Percentiles rank a stretch among this genome's conserved stretches.
Conservation (phyloP, 2,797 vertebrate species). For the Peromyscus nudipes region DNA sequence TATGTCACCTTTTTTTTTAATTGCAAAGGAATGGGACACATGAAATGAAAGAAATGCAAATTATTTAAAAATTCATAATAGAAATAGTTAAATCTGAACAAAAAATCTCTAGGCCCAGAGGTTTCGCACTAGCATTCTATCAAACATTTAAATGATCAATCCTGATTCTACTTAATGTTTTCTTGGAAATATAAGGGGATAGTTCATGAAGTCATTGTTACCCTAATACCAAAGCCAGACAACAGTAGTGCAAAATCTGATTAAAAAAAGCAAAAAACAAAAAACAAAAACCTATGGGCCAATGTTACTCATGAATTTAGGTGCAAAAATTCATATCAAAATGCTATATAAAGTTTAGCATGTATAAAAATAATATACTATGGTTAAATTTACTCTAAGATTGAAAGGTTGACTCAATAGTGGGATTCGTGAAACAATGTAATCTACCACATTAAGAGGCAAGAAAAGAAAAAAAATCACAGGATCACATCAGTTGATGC, state of each 20-base stretch:
- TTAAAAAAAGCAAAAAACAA: no score
- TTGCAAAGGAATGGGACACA: background rate
- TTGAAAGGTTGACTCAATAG: background rate
- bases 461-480: background rate
- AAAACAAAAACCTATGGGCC: background rate
- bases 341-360: background rate
- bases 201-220: background rate
- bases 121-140: background rate
- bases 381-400: background rate
- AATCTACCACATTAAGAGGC: background rate
- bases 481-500: background rate
- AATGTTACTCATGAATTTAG: background rate
- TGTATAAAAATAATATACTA: background rate
- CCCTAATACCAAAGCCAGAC: background rate
- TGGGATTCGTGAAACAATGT: background rate
- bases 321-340: background rate
- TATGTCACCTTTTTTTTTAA: background rate
- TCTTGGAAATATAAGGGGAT: background rate
- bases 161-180: background rate
- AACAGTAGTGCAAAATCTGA: background rate
- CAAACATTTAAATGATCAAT: background rate
- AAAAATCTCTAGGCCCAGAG: background rate
- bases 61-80: background rate
- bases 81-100: background rate
- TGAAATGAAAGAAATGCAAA: background rate